Base-by-base conservation (phyloP, 2,113 vertebrate genomes). In the Chionis minor region DNA sequence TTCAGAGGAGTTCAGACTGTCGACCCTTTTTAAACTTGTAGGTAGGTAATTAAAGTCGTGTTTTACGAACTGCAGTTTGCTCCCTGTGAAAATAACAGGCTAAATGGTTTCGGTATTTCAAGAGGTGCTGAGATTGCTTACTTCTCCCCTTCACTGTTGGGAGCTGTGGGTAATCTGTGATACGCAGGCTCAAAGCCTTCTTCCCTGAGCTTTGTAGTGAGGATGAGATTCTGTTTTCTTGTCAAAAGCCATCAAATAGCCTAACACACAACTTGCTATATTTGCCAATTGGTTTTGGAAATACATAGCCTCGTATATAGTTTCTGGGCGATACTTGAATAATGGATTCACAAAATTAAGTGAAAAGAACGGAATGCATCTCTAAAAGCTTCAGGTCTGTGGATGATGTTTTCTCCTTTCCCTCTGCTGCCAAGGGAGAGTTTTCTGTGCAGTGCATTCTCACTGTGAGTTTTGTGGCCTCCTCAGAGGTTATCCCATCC, bases 1-100 rank as follows among this genome's bases (percentile, higher is more conserved):
- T 94, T 98, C 97, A 1, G 98, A 99, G 79, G 97, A 95, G 6
- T 99, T 99, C 97, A 99, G 99, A 86, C 97, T 94, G 52, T 98
- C 99, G 13, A 98, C 98, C 0, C 98, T 99, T 81, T 99, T 99
- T 98, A 98, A 95, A 83, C 97, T 99, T 63, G 96, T 98, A 96
- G 99, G 99, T 99, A 81, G 94, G 98, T 95, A 51, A 49, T 62
- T 81, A 30, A 26, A 55, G 12, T 38, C 75, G 17, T 49, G 16
- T 81, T 88, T 83, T 63, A 49, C 33, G 14, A 86, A 26, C 18
- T 75, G 42, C 49, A 28, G 3, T 65, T 94, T 87, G 17, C 8
- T 94, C 33, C 65, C 27, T 54, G 23, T 73, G 56, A 67, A 81
- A 91, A 56, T 40, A 32, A 38, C 14, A 74, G 35, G 32, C 14